Conservation (phyloP, 2,797 vertebrate species). For the Micrastur ruficollis region DNA sequence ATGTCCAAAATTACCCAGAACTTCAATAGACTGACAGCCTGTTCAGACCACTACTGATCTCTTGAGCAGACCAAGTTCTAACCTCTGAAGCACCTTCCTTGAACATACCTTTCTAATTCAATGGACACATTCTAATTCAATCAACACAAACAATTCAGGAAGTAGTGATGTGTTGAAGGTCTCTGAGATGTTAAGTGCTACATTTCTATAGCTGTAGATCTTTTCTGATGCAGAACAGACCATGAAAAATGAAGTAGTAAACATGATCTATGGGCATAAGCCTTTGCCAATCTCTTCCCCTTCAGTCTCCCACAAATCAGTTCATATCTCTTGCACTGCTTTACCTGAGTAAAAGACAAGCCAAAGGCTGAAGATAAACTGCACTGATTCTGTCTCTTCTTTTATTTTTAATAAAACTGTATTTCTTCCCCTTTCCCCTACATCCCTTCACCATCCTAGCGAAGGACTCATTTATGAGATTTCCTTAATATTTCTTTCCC, state of each 20-base stretch:
- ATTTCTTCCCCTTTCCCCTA: neutral
- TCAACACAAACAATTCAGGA: neutral
- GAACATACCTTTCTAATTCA: neutral
- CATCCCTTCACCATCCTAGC: neutral
- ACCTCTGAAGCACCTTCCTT: neutral
- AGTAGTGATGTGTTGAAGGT: neutral
- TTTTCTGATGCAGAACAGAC: neutral
- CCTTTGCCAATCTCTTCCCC: neutral
- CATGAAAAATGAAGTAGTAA: neutral
- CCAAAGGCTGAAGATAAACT: neutral
- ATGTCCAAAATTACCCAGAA: neutral
- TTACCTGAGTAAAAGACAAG: neutral
- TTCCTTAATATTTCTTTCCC: neutral
- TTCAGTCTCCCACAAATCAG: neutral
- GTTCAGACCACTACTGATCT: neutral
- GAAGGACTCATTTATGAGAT: neutral
- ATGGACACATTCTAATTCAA: neutral
- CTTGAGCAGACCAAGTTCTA: neutral
- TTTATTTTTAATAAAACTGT: neutral
- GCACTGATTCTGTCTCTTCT: neutral
- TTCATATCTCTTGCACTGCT: neutral
- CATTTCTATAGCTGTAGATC: neutral
- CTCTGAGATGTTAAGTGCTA: neutral
- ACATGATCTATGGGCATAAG: neutral
- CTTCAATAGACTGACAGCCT: neutral